Conservation (phyloP, 2,888 invertebrate genomes). For the Catocala nupta region DNA sequence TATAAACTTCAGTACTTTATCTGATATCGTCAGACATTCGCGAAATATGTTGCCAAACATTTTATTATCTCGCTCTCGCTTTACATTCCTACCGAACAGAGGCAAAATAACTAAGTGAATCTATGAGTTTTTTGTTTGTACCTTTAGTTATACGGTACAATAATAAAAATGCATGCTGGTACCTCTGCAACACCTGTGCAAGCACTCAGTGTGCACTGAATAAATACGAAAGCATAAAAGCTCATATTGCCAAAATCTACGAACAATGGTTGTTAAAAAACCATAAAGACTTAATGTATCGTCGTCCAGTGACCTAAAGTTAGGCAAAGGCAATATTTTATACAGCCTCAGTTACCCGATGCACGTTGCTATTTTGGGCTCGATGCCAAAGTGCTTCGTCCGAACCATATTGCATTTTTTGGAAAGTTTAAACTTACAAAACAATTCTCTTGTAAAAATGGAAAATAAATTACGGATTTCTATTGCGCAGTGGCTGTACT, state of each 20-base stretch:
- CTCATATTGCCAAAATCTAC: constrained; percentile 6
- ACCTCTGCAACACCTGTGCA: neutral
- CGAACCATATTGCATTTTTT: constrained; percentile 41
- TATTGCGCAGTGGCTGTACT: neutral
- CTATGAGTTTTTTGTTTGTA: too few species aligned
- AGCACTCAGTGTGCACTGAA: too few species aligned
- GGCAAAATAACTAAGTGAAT: too few species aligned
- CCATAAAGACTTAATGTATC: constrained; percentile 46
- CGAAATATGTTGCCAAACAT: too few species aligned
- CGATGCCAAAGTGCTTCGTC: constrained; percentile 35
- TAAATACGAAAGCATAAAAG: too few species aligned
- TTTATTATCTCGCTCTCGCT: too few species aligned
- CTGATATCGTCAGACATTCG: too few species aligned
- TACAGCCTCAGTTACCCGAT: constrained; percentile 20
- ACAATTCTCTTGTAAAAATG: constrained; percentile 22
- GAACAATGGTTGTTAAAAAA: constrained; percentile 38
- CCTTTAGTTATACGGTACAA: too few species aligned
- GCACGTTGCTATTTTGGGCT: constrained; percentile 35
- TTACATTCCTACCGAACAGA: too few species aligned
- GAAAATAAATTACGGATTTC: constrained; percentile 16
- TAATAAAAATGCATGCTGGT: too few species aligned
- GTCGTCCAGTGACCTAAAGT: constrained; percentile 37
- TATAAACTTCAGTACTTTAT: too few species aligned
- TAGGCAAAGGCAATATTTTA: constrained; percentile 41
- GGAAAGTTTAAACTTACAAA: constrained; percentile 35